These are phyloP conservation scores for Leptopilina myrica DNA, from an alignment of 2,888 invertebrate species.

Conservation along the genomic window DNA sequence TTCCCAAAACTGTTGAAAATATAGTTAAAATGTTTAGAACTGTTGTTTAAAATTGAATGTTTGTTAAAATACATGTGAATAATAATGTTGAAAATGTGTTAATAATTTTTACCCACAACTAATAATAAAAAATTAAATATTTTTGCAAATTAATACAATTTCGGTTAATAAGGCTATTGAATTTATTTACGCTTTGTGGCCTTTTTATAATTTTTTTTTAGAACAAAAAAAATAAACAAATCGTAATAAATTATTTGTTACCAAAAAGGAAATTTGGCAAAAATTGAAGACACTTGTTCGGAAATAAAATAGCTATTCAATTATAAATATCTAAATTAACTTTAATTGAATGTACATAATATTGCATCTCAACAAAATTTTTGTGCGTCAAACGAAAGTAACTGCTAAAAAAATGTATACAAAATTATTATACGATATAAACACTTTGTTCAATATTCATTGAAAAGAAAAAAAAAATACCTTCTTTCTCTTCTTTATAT, in stretches of 20 bases:
- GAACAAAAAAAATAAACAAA: too few species aligned
- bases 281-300: too few species aligned
- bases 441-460: constrained; percentile 24
- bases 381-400: constrained; percentile 10
- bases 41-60: constrained; percentile 29
- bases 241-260: too few species aligned
- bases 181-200: too few species aligned
- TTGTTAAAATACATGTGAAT: constrained; percentile 33
- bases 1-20: constrained; percentile 8
- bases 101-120: background rate
- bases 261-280: too few species aligned
- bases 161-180: too few species aligned
- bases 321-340: constrained; percentile 56
- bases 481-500: too few species aligned
- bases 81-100: constrained; percentile 9
- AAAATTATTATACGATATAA: constrained; percentile 21
- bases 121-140: background rate
- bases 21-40: background rate
- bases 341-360: constrained; percentile 46
- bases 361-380: constrained; percentile 23
- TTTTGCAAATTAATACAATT: background rate
- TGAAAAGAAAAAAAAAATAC: background rate
- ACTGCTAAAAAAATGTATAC: constrained; percentile 7
- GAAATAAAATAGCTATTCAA: background rate
- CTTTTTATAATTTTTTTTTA: too few species aligned